Base-by-base conservation (phyloP, 2,113 vertebrate genomes). In the Hydrochoerus hydrochaeris region DNA sequence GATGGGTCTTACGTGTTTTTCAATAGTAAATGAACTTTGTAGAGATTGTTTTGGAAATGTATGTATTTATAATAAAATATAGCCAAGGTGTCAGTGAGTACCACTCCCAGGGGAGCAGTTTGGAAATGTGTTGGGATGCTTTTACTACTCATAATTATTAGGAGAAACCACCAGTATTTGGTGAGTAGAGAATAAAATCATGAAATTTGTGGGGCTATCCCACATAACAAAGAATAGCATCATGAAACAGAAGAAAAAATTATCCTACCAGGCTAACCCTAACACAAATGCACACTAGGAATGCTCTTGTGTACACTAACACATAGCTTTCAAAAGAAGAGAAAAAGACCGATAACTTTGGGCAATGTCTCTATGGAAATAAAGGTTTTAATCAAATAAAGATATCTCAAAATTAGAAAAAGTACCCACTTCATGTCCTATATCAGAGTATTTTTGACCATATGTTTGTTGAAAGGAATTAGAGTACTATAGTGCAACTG, bases 311-410 rank as follows among this genome's bases (percentile, higher is more conserved):
- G 0, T n/a, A 90, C 67, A 62, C 24, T 28, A 81, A 60, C 28
- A 85, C 20, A 91, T 57, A 67, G 69, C 35, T 93, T 93, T 93
- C 49, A 57, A n/a, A 80, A 87, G 38, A 94, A 95, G 8, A 81
- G 26, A n/a, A 90, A 81, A 88, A 81, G 60, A 3, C 41, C n/a
- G 85, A 93, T 73, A 84, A 67, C 54, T 95, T 96, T 84, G 62
- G 32, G 16, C n/a, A 93, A 71, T 85, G 9, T 73, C 24, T 91
- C 90, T 71, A 91, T 44, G 63, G 3, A 87, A 16, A 52, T 20
- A 94, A 46, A 96, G 75, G 19, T 17, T 52, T 91, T 7, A 85
- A 93, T 88, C 60, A 88, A 94, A 92, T 49, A 62, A 95, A 17
- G 82, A 5, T 28, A 19, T 67, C 62, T 95, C 62, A 67, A 95